Conservation (phyloP, 1,140 invertebrate species). For the Uloborus diversus region DNA sequence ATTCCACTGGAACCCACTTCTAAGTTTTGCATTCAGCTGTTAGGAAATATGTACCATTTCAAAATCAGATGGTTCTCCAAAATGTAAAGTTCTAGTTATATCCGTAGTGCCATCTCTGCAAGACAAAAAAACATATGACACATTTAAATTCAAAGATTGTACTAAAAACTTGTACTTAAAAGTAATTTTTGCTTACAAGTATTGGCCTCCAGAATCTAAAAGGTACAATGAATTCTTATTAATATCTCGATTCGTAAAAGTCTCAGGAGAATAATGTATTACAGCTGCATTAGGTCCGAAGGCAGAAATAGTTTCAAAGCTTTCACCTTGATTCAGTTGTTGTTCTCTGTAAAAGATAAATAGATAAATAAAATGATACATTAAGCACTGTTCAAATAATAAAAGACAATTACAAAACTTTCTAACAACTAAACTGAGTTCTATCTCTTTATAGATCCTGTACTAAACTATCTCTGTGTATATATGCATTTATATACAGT, state of each 20-base stretch:
- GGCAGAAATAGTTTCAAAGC: conserved; percentile 92
- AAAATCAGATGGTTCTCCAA: conserved; percentile 80
- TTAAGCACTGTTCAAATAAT: too few relatives aligned
- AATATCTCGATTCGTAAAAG: conserved; percentile 77
- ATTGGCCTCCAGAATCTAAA: conserved; percentile 89
- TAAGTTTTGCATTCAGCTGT: too few relatives aligned
- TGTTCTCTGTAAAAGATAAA: conserved; percentile 68
- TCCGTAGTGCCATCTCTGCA: conserved; percentile 91
- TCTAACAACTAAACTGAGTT: too few relatives aligned
- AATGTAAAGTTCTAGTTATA: conserved; percentile 91
- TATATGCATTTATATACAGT: too few relatives aligned
- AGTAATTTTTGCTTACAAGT: conserved; percentile 61
- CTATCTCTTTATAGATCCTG: too few relatives aligned
- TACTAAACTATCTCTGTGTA: too few relatives aligned
- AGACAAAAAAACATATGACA: background rate
- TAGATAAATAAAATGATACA: background rate
- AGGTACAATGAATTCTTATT: conserved; percentile 82
- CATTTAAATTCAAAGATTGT: background rate
- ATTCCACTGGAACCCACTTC: too few relatives aligned
- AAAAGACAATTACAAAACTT: too few relatives aligned
- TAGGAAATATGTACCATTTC: conserved; percentile 69
- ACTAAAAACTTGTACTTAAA: background rate
- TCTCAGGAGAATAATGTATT: conserved; percentile 86
- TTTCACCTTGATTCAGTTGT: conserved; percentile 83
- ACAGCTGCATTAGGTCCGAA: conserved; percentile 90